phyloP scores from a whole-genome alignment of 2,113 vertebrate species.

The Zosterops borbonicus region DNA sequence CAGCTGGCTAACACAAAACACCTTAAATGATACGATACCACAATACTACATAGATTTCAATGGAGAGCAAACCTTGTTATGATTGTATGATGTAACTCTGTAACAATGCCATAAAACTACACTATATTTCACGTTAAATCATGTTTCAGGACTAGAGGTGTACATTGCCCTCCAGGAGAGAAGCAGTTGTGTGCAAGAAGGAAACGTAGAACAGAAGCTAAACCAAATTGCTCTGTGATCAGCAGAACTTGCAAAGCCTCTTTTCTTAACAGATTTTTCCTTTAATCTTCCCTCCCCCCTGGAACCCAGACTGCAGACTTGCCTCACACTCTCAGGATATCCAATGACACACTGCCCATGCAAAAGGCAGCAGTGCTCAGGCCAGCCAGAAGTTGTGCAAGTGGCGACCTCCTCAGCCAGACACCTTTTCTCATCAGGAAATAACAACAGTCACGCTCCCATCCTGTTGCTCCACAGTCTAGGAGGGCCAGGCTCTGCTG shows the following conservation, averaged over 20 bases:
- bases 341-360: background rate
- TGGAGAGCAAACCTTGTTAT: background rate
- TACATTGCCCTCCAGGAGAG: background rate
- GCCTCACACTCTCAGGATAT: background rate
- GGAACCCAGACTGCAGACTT: background rate
- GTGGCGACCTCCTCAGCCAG: background rate
- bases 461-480: background rate
- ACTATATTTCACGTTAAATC: background rate
- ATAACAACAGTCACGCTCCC: background rate
- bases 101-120: background rate
- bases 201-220: background rate
- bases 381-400: background rate
- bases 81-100: background rate
- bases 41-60: background rate
- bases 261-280: background rate
- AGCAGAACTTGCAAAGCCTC: background rate
- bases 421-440: background rate
- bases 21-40: background rate
- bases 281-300: background rate
- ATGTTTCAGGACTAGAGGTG: background rate
- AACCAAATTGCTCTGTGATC: background rate
- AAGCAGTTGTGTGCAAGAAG: background rate
- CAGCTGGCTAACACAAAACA: background rate
- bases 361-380: background rate
- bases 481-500: fast-evolving